Evolutionary conservation across 1,140 invertebrate genomes (phyloP).

Genomic region (Notospermus geniculatus): DNA sequence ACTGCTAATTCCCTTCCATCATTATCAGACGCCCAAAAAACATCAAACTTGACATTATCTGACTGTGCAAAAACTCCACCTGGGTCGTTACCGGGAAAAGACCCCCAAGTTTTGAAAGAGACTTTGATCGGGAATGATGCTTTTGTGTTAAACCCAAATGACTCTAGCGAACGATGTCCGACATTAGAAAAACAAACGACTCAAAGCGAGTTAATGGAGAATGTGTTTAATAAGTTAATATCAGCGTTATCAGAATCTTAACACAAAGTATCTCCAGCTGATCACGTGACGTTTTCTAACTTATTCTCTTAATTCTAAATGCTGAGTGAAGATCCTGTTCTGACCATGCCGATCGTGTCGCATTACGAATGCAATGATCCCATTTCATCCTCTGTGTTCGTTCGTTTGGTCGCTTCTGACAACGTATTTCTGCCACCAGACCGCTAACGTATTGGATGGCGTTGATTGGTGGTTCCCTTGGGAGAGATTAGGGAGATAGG

Average conservation of each 20-base stretch:
- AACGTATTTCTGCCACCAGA: too few species aligned
- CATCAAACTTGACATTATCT: background rate
- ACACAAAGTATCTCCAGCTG: background rate
- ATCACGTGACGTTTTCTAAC: too few species aligned
- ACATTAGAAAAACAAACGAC: constrained; percentile 26
- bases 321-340: too few species aligned
- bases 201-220: constrained; percentile 29
- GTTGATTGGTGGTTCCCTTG: too few species aligned
- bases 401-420: too few species aligned
- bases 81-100: too few species aligned
- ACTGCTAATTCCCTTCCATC: background rate
- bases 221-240: constrained; percentile 36
- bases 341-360: too few species aligned
- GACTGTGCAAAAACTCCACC: constrained; percentile 2
- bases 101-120: background rate
- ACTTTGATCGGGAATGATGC: background rate
- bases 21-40: constrained; percentile 10
- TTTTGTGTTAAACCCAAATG: background rate
- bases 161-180: constrained; percentile 8
- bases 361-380: too few species aligned
- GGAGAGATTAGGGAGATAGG: too few species aligned
- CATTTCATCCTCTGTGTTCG: too few species aligned
- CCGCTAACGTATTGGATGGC: too few species aligned
- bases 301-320: too few species aligned
- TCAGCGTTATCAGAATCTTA: constrained; percentile 32